A percentile compares a stretch with the other conserved stretches of the same genome.
Evolutionary conservation across 1,140 invertebrate species (phyloP).

Genomic region (Saxidomus purpurata): DNA sequence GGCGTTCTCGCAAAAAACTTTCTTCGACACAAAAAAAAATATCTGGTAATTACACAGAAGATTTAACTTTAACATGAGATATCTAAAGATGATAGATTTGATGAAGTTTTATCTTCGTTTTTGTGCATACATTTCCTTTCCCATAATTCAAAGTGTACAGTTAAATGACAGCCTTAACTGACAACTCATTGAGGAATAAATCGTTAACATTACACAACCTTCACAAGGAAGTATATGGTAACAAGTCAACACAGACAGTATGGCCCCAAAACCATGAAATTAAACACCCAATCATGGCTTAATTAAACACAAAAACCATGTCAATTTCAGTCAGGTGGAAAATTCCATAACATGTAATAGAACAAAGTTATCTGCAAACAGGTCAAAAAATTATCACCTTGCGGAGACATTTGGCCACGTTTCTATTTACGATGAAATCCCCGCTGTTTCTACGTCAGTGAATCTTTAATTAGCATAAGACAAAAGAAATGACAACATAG

Average conservation of each 20-base stretch:
- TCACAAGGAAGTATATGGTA: slow-evolving; percentile 15
- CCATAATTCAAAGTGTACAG: background rate
- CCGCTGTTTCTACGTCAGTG: background rate
- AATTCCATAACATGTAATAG: background rate
- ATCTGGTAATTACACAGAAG: too few relatives aligned
- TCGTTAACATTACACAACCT: slow-evolving; percentile 1
- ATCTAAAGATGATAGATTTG: too few relatives aligned
- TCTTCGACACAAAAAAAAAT: too few relatives aligned
- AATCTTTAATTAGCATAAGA: background rate
- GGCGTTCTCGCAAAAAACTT: too few relatives aligned
- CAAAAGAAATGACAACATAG: background rate
- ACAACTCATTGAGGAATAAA: background rate
- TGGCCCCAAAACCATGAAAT: background rate
- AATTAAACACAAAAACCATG: background rate
- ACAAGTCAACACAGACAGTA: background rate
- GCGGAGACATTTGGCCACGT: background rate
- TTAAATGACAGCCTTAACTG: background rate
- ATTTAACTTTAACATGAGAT: too few relatives aligned
- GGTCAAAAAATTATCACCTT: background rate
- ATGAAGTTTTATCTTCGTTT: too few relatives aligned
- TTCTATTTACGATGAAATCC: background rate
- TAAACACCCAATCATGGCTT: background rate
- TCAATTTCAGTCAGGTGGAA: slow-evolving; percentile 2
- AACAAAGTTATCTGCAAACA: background rate
- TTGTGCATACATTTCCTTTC: background rate